Evolutionary conservation across 1,140 invertebrate genomes (phyloP), one percentile per base, ranked within the genome.

Genomic region (Ceratina calcarata): DNA sequence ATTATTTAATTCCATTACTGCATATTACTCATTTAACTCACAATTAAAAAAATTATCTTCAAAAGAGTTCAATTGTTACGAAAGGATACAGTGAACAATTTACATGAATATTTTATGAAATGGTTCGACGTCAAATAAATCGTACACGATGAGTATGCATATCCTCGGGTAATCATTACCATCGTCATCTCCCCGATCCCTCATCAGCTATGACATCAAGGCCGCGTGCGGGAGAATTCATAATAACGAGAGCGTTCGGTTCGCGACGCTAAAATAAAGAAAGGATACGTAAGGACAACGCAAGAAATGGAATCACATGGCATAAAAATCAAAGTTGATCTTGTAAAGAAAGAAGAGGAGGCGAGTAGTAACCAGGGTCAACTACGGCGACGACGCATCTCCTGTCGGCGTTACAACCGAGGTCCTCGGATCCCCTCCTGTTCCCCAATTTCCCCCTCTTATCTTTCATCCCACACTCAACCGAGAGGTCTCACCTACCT

Each of bases 331-430:
- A 10, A 45, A 45, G 37, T 45, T 45, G 37, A 45, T 45, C 37
- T 6, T 32, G 7, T 13, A 37, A 16, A 2, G 68, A 71, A 37
- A 15, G 12, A 45, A 68, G 61, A 16, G 13, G n/a, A 68, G 32
- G 18, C n/a, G 12, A 45, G 1, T n/a, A 20, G 24, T 67, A 71
- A 78, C 75, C 89, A 90, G 88, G 87, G 87, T 89, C 88, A 88
- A 86, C 67, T 8, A 37, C 76, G 75, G 18, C 51, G 3, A 69
- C 64, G 61, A 67, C 55, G 71, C 77, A 72, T 86, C 82, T 65
- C 37, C n/a, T 53, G 49, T 22, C 60, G 37, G 62, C 73, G 37
- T n/a, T 77, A 49, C 27, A 32, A 45, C 18, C 10, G 18, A 32
- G 22, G 12, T 83, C 68, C 58, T 78, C 78, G 57, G 32, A 20